Conservation (phyloP, 1,140 invertebrate genomes). For the Diploscapter pachys region DNA sequence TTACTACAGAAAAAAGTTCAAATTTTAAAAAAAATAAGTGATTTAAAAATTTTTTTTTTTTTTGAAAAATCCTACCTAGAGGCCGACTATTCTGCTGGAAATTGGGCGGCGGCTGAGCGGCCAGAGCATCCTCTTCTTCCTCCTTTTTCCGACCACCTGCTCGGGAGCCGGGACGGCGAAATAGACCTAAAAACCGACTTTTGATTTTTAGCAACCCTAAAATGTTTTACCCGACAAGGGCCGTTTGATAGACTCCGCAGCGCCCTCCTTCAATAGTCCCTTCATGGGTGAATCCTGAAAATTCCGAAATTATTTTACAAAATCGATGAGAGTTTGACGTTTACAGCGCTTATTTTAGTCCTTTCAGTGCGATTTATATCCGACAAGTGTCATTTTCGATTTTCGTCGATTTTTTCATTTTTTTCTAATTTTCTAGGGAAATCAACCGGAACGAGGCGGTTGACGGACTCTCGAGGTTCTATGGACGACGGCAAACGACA, state of each 20-base stretch:
- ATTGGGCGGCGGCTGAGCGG: too few species aligned
- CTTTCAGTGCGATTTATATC: neutral
- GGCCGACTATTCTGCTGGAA: neutral
- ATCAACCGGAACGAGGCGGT: too few species aligned
- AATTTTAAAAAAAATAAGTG: neutral
- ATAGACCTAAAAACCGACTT: slow-evolving; percentile 2
- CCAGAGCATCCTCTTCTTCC: neutral
- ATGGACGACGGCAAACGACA: too few species aligned
- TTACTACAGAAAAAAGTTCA: neutral
- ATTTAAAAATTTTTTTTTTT: too few species aligned
- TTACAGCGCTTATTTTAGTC: neutral
- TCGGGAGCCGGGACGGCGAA: slow-evolving; percentile 5
- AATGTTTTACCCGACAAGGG: slow-evolving; percentile 6
- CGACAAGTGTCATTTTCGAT: too few species aligned
- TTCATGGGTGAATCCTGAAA: slow-evolving; percentile 9
- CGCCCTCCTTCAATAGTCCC: slow-evolving; percentile 5
- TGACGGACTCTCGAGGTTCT: too few species aligned
- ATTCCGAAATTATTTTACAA: neutral
- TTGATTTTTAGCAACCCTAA: slow-evolving; percentile 1
- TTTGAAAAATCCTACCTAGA: neutral
- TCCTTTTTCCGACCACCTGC: neutral
- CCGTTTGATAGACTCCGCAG: slow-evolving; percentile 8
- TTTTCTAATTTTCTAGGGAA: too few species aligned
- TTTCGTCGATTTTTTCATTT: too few species aligned
- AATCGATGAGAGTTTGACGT: too few species aligned